phyloP scores from a whole-genome alignment of 1,140 invertebrate genomes.

The Formica selysi region DNA sequence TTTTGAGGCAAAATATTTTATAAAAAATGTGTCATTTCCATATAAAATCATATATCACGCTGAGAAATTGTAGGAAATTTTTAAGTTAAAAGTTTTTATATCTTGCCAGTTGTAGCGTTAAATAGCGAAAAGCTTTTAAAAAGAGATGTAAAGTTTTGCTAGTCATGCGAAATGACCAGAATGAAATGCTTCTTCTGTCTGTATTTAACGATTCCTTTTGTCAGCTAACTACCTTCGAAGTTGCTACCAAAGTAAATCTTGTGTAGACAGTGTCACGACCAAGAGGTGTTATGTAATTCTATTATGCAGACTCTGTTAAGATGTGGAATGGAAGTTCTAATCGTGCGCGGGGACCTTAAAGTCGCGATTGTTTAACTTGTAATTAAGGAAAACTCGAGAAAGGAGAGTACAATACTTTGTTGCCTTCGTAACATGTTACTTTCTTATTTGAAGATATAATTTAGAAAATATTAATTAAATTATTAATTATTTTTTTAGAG shows the following conservation, averaged over 20 bases:
- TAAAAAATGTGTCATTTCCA: constrained; percentile 6
- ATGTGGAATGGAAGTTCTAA: constrained; percentile 47
- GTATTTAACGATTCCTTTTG: constrained; percentile 48
- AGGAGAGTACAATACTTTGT: neutral
- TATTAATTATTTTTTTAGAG: neutral
- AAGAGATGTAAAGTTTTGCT: constrained; percentile 21
- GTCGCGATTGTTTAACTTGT: constrained; percentile 55
- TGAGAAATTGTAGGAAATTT: constrained; percentile 8
- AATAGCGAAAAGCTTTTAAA: constrained; percentile 39
- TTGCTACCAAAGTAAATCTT: constrained; percentile 44
- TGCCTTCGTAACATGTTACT: neutral
- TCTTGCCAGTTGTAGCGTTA: constrained; percentile 31
- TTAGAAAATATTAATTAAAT: constrained; percentile 7
- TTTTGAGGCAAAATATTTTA: neutral
- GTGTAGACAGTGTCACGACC: constrained; percentile 27
- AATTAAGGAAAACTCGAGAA: constrained; percentile 29
- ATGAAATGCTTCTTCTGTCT: constrained; percentile 40
- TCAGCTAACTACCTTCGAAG: constrained; percentile 31
- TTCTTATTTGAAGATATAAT: neutral
- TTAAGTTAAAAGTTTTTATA: constrained; percentile 19
- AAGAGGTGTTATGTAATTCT: constrained; percentile 46
- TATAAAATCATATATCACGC: neutral
- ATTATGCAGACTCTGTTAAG: constrained; percentile 58
- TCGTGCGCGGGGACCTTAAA: constrained; percentile 43
- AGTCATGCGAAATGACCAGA: constrained; percentile 9